Evolutionary conservation across 2,888 invertebrate genomes (phyloP), one percentile per base, ranked within the genome.

Genomic region (Buathra laborator): DNA sequence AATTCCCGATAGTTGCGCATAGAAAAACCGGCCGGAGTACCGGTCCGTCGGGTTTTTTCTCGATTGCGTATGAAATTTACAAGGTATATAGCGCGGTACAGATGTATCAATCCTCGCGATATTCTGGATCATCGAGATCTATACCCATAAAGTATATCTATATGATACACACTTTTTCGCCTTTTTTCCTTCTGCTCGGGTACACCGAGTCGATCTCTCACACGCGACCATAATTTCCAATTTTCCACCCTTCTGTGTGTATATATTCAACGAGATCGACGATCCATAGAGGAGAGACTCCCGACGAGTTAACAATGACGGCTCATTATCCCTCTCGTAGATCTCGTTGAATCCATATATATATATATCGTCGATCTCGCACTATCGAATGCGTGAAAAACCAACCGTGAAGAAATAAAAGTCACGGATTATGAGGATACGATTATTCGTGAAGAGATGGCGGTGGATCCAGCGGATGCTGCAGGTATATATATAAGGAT

Each of bases 321-420:
- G 79, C 82, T 82, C 85, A 82, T 85, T 85, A 85, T 85, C 85
- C 85, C 85, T 62, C 82, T 85, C 82, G 79, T 82, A 76, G 85
- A 82, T 85, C 79, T 79, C 64, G 16, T 59, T 51, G 66, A 67
- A 74, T 44, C 71, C 12, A 37, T 56, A 9, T 37, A 59, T 62
- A 3, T 24, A 24, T 24, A 3, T 24, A 24, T 46, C 62, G 74
- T 75, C 64, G 74, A 74, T 75, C 74, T 64, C 48, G 10, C 29
- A 14, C 62, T 2, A 62, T 32, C 62, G 14, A 53, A 19, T 68
- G 68, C 29, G 78, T 85, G 85, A 79, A 85, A 85, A 82, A 79
- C 71, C 82, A 82, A 80, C 79, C 82, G 85, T 82, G 82, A 85
- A 82, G 82, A 76, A 82, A 85, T 85, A 85, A 85, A 82, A 82